A percentile compares a stretch with the other conserved stretches of the same genome.
Evolutionary conservation across 2,113 vertebrate species (phyloP).

Genomic region (Ophthalmolycus amberensis): DNA sequence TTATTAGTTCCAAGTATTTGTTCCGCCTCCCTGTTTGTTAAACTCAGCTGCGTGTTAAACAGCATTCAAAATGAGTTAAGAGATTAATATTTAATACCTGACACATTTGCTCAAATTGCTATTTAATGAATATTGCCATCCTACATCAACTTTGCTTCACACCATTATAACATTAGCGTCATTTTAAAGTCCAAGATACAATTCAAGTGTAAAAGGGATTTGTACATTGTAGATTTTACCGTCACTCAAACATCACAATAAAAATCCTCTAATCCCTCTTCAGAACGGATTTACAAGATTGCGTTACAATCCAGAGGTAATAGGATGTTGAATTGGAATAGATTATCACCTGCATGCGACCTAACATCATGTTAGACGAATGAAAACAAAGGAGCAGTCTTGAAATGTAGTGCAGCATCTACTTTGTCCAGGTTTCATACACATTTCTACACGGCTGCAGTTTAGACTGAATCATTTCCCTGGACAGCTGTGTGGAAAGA

Average conservation of each 20-base stretch:
- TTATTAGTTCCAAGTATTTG: neutral
- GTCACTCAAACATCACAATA: constrained; percentile 32
- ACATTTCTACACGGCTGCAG: neutral
- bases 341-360: neutral
- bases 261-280: constrained; percentile 42
- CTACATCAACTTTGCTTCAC: neutral
- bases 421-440: neutral
- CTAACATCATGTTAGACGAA: neutral
- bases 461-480: neutral
- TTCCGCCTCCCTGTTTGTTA: neutral
- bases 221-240: constrained; percentile 12
- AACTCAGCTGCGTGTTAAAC: neutral
- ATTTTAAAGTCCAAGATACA: constrained; percentile 15
- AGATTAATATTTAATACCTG: constrained; percentile 5
- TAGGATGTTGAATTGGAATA: neutral
- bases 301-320: constrained; percentile 9
- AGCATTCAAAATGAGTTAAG: neutral
- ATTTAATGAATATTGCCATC: neutral
- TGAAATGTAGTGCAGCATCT: neutral
- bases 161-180: neutral
- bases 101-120: neutral
- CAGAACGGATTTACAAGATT: constrained; percentile 34
- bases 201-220: constrained; percentile 22
- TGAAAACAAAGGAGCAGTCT: neutral
- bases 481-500: neutral